A percentile compares a stretch with the other conserved stretches of the same genome.
phyloP scores from a whole-genome alignment of 1,140 invertebrate genomes.

The Micrasema minimum region DNA sequence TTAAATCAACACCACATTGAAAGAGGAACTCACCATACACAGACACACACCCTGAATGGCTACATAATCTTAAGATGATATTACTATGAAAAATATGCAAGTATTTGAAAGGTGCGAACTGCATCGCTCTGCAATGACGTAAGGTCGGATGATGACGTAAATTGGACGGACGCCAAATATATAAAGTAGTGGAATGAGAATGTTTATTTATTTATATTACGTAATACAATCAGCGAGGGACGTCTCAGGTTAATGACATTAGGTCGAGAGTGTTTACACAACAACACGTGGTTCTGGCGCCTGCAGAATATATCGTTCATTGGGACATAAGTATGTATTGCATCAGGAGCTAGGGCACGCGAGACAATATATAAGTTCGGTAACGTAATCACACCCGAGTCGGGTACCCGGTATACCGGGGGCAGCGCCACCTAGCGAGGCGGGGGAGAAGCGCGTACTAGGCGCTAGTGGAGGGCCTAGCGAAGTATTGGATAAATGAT shows the following conservation, averaged over 20 bases:
- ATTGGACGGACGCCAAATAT: constrained; percentile 18
- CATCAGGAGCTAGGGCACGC: background rate
- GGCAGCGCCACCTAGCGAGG: background rate
- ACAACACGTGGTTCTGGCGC: constrained; percentile 17
- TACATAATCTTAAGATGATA: no score
- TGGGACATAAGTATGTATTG: background rate
- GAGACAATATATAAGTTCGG: no score
- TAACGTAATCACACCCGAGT: background rate
- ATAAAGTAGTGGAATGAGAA: constrained; percentile 21
- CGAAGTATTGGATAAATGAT: no score
- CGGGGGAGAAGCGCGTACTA: no score
- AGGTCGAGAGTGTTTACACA: constrained; percentile 18
- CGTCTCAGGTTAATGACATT: constrained; percentile 33
- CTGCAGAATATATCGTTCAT: constrained; percentile 10
- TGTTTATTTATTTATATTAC: constrained; percentile 32
- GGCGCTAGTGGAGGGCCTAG: no score
- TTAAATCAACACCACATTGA: no score
- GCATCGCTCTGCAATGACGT: constrained; percentile 15
- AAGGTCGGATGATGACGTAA: constrained; percentile 16
- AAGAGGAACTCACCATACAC: no score
- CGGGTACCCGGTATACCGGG: background rate
- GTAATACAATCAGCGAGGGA: constrained; percentile 29
- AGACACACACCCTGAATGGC: no score
- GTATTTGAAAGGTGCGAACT: constrained; percentile 8
- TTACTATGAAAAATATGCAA: no score